Percentiles rank a stretch among this genome's conserved stretches.
Evolutionary conservation across 2,888 invertebrate species (phyloP).

Genomic region (Calameuta filiformis): DNA sequence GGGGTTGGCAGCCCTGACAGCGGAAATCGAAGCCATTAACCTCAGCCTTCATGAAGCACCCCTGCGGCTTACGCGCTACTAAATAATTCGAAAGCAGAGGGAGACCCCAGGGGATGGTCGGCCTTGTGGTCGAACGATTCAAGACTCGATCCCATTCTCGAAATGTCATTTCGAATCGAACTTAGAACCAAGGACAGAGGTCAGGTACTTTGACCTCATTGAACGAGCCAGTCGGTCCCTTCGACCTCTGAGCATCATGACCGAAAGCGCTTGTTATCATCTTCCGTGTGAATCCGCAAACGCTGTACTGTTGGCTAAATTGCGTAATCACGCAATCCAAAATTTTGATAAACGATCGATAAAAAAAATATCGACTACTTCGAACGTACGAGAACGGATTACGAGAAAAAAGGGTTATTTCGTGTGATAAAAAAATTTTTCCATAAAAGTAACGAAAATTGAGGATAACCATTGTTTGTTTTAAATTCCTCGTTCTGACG

Average conservation of each 20-base stretch:
- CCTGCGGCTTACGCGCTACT: constrained; percentile 50
- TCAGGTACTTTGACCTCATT: background rate
- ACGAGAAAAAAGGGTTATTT: too few relatives aligned
- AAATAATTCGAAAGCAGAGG: constrained; percentile 49
- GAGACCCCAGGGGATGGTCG: background rate
- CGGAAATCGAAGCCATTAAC: constrained; percentile 60
- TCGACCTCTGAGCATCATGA: background rate
- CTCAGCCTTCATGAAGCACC: constrained; percentile 39
- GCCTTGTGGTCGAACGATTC: constrained; percentile 26
- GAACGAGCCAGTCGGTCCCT: background rate
- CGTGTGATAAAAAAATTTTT: too few relatives aligned
- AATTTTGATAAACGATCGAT: background rate
- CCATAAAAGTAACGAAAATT: background rate
- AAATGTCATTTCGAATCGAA: constrained; percentile 31
- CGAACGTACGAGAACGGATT: too few relatives aligned
- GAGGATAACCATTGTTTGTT: background rate
- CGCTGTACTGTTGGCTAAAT: background rate
- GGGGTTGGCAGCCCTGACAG: constrained; percentile 31
- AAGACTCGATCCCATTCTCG: constrained; percentile 32
- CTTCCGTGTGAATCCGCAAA: background rate
- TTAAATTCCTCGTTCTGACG: background rate
- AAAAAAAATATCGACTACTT: too few relatives aligned
- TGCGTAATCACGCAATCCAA: background rate
- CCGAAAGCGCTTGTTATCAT: background rate
- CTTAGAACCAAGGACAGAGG: constrained; percentile 26